Base-by-base conservation (phyloP, 2,888 invertebrate genomes). In the Caenorhabditis wallacei region DNA sequence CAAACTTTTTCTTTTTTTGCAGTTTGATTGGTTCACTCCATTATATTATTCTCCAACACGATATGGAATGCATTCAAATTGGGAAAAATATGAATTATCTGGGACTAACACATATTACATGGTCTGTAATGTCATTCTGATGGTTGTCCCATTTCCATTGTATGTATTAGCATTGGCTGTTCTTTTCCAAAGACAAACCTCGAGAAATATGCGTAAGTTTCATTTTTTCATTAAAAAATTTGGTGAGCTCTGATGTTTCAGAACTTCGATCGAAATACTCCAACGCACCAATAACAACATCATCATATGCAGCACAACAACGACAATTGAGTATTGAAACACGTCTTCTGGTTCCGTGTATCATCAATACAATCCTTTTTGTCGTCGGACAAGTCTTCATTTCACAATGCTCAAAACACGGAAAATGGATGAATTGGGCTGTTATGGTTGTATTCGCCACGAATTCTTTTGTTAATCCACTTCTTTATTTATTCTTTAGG, bases 391-490 rank as follows among this genome's bases (percentile, higher is more conserved):
- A 88, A 82, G 87, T 88, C 0, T 86, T 89, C 76, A 89, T 89
- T 40, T 82, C 88, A 1, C 85, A 87, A 51, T 86, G 86, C 64
- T 88, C 88, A 1, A 85, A 88, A 64, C 88, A 88, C 59, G 88
- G 89, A 54, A 84, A 87, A 69, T 89, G 89, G 89, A 87, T 88
- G 84, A 87, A 85, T 53, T 89, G 89, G 89, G 85, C 88, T 10
- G 88, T 89, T 37, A 88, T 89, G 89, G 88, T 88, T 7, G 88
- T 89, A 20, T 88, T 89, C 54, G 87, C 88, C 22, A 85, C 87
- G 8, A 88, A 88, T 70, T 89, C 89, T 0, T 87, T 88, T 51
- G 88, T 88, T 20, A 89, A 89, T 71, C 89, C 89, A 10, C 68
- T 89, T 10, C 79, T 89, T 1, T 89, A 88, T 53, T 46, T 88